A percentile compares a stretch with the other conserved stretches of the same genome.
Evolutionary conservation across 37 sponge, comb jelly and placozoan species (phyloP).

Genomic region (Cladorhizidae sp.): DNA sequence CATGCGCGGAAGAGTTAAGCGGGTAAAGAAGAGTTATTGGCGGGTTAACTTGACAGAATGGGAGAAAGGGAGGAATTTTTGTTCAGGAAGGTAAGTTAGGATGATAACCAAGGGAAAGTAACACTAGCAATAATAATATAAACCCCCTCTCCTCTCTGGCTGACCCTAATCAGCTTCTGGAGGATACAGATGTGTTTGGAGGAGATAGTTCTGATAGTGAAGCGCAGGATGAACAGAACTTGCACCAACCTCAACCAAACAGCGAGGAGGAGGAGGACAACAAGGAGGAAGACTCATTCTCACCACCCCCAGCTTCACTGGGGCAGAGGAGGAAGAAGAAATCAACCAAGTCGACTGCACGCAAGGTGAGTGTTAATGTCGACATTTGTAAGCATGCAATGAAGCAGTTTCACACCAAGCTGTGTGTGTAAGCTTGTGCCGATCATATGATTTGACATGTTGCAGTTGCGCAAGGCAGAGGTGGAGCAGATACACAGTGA

Average conservation of each 20-base stretch:
- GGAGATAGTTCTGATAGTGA: constrained; percentile 29
- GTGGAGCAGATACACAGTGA: constrained; percentile 61
- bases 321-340: constrained; percentile 9
- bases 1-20: no score
- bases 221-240: not conserved
- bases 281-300: not conserved
- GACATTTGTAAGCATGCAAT: no score
- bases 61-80: not conserved
- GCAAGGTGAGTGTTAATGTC: not conserved
- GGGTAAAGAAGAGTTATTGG: not conserved
- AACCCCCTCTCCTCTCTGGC: not conserved
- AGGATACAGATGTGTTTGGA: constrained; percentile 65
- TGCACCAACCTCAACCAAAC: not conserved
- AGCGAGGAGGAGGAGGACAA: not conserved
- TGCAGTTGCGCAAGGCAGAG: constrained; percentile 47
- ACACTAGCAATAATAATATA: not conserved
- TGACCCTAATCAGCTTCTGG: constrained; percentile 25
- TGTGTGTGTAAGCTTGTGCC: not conserved
- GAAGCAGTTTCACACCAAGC: not conserved
- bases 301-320: constrained; percentile 2
- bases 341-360: not conserved
- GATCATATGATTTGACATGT: not conserved
- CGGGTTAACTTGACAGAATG: not conserved
- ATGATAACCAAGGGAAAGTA: not conserved
- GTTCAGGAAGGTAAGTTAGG: not conserved